Evolutionary conservation across 2,797 vertebrate species (phyloP), one percentile per base, ranked within the genome.

Genomic region (Tenualosa thibaudeaui): DNA sequence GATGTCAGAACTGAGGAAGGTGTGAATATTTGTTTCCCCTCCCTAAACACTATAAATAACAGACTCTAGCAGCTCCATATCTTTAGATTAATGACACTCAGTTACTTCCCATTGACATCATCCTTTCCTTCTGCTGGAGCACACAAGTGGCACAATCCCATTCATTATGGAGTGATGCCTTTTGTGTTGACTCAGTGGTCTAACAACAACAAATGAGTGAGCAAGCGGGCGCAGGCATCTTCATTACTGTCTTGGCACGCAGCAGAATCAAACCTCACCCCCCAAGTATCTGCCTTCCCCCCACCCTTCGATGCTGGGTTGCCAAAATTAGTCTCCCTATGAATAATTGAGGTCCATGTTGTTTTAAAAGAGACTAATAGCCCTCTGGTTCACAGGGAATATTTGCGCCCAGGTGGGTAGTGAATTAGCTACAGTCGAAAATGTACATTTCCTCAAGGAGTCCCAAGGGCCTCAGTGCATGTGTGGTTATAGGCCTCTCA

Each of bases 281-380:
- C 26, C 13, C 13, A 17, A 37, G 15, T 37, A 5, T 12, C 60
- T 8, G 5, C 19, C 3, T 8, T 3, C 58, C 17, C 58, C 17
- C 58, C 40, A 22, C 10, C 1, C 50, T 51, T 8, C 50, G 4
- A 0, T 46, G 40, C 40, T 19, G 2, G 43, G 26, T 78, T 10
- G 71, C 37, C 40, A 37, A 78, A 78, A 78, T 78, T 78, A 46
- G 37, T 46, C 71, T 78, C 71, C 71, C 7, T 40, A 78, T 78
- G 40, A 78, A 78, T 78, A 78, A 78, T 78, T 78, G 71, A 78
- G 71, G 71, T 78, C 71, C 71, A 46, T 78, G 71, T 78, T 78
- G 71, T 78, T 78, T 46, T 43, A 78, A 78, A 78, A 22, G 71
- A 46, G 5, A 43, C 71, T 78, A 78, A 78, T 78, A 78, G 71